Percentiles rank a stretch among this genome's conserved stretches.
phyloP scores from a whole-genome alignment of 1,140 invertebrate genomes.

The Cherax destructor region DNA sequence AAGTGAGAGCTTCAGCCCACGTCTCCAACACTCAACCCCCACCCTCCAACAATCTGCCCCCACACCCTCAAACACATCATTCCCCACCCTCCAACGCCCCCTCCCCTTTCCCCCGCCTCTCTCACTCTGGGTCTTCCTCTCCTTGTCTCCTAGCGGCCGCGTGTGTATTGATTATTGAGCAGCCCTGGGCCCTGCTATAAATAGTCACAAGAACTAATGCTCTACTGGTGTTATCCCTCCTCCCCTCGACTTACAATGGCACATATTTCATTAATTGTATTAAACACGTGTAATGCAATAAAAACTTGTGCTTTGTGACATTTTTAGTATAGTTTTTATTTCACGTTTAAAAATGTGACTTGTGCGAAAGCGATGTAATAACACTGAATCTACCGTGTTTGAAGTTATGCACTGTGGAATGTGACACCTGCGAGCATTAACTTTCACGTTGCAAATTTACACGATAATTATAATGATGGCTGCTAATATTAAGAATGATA shows the following conservation, averaged over 20 bases:
- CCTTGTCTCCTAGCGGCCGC: constrained; percentile 13
- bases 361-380: too few relatives aligned
- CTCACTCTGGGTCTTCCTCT: constrained; percentile 23
- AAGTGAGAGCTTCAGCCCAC: background rate
- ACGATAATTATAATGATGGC: too few relatives aligned
- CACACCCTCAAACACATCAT: background rate
- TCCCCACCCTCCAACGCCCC: background rate
- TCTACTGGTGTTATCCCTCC: constrained; percentile 24
- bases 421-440: too few relatives aligned
- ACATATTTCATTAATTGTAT: constrained; percentile 26
- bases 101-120: background rate
- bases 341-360: too few relatives aligned
- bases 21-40: background rate
- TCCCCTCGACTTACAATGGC: constrained; percentile 10
- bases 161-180: constrained; percentile 41
- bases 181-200: constrained; percentile 28
- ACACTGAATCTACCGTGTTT: too few relatives aligned
- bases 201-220: constrained; percentile 30
- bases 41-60: background rate
- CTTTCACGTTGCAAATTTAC: too few relatives aligned
- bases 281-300: background rate
- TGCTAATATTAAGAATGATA: too few relatives aligned
- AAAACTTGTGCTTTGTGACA: background rate
- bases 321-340: too few relatives aligned
- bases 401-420: too few relatives aligned